A percentile compares a stretch with the other conserved stretches of the same genome.
These are phyloP conservation scores for Tetragonula carbonaria DNA, from an alignment of 2,888 invertebrate species.

Conservation along the genomic window DNA sequence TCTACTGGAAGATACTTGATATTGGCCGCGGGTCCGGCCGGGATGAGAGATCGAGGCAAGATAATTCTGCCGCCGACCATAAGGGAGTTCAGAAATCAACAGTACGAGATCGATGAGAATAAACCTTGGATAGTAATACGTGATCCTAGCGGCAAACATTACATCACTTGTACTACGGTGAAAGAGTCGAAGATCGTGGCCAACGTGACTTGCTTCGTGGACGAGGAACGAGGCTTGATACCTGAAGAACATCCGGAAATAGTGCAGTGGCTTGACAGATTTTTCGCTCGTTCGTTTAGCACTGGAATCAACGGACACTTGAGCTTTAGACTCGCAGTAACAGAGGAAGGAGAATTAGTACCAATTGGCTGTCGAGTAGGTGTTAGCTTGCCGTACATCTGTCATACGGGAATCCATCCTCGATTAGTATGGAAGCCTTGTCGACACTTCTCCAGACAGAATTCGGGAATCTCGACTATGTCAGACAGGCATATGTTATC, in stretches of 20 bases:
- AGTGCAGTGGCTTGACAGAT: conserved; percentile 89
- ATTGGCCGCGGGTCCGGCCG: conserved; percentile 90
- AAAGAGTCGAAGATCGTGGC: conserved; percentile 92
- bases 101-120: conserved; percentile 89
- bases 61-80: conserved; percentile 88
- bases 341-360: conserved; percentile 86
- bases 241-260: conserved; percentile 88
- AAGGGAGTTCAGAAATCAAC: conserved; percentile 86
- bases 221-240: conserved; percentile 88
- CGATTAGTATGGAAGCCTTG: conserved; percentile 88
- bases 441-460: conserved; percentile 86
- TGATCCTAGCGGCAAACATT: conserved; percentile 89
- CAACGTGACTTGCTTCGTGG: conserved; percentile 92
- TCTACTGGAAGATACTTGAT: conserved; percentile 88
- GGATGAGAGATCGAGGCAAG: conserved; percentile 89
- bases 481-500: conserved; percentile 77
- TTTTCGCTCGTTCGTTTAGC: conserved; percentile 88
- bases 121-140: conserved; percentile 92
- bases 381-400: conserved; percentile 92
- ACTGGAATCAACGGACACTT: conserved; percentile 91
- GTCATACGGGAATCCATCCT: conserved; percentile 89
- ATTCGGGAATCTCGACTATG: conserved; percentile 84
- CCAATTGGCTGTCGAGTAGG: conserved; percentile 91
- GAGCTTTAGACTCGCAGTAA: conserved; percentile 90
- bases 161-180: conserved; percentile 92